Conservation (phyloP, 2,797 vertebrate species). For the Typhlichthys eigenmanni region DNA sequence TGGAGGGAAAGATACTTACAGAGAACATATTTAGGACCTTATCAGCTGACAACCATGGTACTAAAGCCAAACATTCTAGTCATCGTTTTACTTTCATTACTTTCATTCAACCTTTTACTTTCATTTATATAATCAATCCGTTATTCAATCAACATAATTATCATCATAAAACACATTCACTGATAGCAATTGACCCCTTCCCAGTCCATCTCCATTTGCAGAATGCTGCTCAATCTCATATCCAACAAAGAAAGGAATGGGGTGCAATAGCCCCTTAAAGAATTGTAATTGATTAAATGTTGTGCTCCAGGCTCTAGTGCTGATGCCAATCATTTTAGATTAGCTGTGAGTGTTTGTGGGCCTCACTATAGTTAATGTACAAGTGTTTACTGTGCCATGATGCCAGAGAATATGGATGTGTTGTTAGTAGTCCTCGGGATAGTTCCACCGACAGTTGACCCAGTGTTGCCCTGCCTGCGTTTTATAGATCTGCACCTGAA, state of each 20-base stretch:
- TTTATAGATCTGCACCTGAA: slow-evolving; percentile 80
- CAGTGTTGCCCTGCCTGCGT: slow-evolving; percentile 28
- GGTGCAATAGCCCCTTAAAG: background rate
- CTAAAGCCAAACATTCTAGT: background rate
- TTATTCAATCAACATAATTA: background rate
- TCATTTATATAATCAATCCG: background rate
- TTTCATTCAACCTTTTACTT: background rate
- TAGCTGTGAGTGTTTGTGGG: background rate
- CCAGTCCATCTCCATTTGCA: background rate
- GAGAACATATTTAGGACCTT: slow-evolving; percentile 74
- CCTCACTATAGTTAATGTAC: slow-evolving; percentile 29
- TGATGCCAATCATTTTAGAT: background rate
- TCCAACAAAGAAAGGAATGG: slow-evolving; percentile 5
- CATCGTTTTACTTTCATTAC: background rate
- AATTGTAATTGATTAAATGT: slow-evolving; percentile 11
- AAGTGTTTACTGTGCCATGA: background rate
- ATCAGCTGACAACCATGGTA: slow-evolving; percentile 78
- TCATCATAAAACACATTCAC: slow-evolving; percentile 2
- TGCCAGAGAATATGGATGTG: slow-evolving; percentile 25
- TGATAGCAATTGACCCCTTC: slow-evolving; percentile 2
- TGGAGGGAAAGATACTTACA: slow-evolving; percentile 75
- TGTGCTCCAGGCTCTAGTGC: slow-evolving; percentile 3
- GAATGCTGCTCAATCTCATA: background rate
- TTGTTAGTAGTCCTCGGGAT: background rate
- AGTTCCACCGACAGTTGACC: background rate